Evolutionary conservation across 2,888 invertebrate genomes (phyloP).

Genomic region (Drosophila paracracens): DNA sequence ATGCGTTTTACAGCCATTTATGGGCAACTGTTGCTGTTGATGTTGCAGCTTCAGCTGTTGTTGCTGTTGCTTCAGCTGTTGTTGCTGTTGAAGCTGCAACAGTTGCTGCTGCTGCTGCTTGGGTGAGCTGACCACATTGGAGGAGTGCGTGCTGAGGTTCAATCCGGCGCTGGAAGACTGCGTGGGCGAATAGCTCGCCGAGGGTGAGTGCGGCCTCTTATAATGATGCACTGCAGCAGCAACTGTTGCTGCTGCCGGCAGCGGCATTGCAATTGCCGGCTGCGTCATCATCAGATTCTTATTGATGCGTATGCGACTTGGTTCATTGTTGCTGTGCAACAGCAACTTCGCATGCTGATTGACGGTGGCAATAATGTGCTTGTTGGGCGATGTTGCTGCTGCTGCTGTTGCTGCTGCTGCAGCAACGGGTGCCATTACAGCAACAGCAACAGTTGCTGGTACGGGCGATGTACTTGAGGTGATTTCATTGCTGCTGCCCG

Average conservation of each 20-base stretch:
- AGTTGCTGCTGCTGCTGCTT: slow-evolving; percentile 48
- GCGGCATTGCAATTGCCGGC: slow-evolving; percentile 46
- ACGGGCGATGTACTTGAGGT: slow-evolving; percentile 89
- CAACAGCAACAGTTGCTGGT: slow-evolving; percentile 53
- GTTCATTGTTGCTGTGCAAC: slow-evolving; percentile 74
- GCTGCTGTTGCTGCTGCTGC: slow-evolving; percentile 45
- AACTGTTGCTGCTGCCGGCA: slow-evolving; percentile 55
- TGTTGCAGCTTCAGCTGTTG: slow-evolving; percentile 27
- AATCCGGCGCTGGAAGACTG: slow-evolving; percentile 79
- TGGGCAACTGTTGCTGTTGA: slow-evolving; percentile 27
- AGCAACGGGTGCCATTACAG: slow-evolving; percentile 34
- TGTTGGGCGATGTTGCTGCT: slow-evolving; percentile 41
- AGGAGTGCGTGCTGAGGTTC: slow-evolving; percentile 79
- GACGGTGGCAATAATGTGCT: slow-evolving; percentile 82
- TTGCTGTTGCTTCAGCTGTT: slow-evolving; percentile 22
- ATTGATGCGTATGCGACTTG: slow-evolving; percentile 84
- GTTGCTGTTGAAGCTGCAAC: slow-evolving; percentile 38
- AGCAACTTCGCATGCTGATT: slow-evolving; percentile 83
- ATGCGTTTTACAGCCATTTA: slow-evolving; percentile 44
- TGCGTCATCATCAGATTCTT: slow-evolving; percentile 80
- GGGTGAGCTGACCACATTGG: slow-evolving; percentile 79
- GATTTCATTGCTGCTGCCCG: slow-evolving; percentile 88
- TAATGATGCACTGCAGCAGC: slow-evolving; percentile 54
- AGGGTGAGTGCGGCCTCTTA: slow-evolving; percentile 53
- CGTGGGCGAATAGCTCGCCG: slow-evolving; percentile 75